phyloP scores from a whole-genome alignment of 2,113 vertebrate genomes.

The Tautogolabrus adspersus region DNA sequence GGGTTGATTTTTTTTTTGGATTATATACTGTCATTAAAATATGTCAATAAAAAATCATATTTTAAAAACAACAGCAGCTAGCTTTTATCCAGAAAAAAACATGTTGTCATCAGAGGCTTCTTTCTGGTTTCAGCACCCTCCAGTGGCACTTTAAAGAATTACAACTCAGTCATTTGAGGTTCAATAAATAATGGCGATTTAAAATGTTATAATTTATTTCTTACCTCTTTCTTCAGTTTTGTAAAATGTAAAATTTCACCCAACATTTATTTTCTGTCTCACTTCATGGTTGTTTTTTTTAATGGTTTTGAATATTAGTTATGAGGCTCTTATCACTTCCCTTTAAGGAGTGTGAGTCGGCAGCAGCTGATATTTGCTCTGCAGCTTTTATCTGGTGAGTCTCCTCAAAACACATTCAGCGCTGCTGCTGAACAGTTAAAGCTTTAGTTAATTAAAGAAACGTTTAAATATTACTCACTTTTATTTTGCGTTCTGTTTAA shows the following conservation, averaged over 20 bases:
- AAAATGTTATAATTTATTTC: no score
- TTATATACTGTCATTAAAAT: no score
- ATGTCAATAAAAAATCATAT: no score
- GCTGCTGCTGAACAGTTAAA: not conserved
- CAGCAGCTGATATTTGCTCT: not conserved
- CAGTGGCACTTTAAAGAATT: slow-evolving; percentile 2
- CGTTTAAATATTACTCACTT: not conserved
- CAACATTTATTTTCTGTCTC: not conserved
- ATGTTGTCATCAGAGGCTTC: not conserved
- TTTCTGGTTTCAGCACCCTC: slow-evolving; percentile 13
- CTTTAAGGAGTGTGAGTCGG: not conserved
- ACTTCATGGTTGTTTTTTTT: no score
- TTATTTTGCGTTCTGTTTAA: no score
- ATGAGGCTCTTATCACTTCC: not conserved
- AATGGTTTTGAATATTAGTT: not conserved
- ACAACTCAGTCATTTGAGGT: not conserved
- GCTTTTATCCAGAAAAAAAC: not conserved
- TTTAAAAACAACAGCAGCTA: no score
- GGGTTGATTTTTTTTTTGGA: no score
- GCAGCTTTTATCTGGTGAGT: not conserved
- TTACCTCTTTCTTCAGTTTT: no score
- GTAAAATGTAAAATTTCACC: not conserved
- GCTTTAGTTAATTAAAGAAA: not conserved
- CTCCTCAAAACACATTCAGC: not conserved
- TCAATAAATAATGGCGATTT: not conserved